These are phyloP conservation scores for Mus caroli DNA, from an alignment of 2,797 vertebrate genomes.

Conservation along the genomic window DNA sequence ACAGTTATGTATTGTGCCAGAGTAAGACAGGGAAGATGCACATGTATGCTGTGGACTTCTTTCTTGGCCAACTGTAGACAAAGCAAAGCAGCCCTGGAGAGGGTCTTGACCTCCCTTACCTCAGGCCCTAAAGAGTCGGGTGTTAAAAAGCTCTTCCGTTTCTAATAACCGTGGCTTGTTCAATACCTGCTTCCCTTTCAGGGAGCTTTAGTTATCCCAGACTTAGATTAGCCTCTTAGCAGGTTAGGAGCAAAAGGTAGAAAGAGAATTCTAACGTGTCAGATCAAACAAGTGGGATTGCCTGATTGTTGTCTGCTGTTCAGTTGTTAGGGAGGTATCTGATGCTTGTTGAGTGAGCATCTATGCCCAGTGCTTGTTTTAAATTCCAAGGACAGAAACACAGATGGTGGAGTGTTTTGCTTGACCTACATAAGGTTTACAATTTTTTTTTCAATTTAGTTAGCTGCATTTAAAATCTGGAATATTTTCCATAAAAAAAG, in stretches of 20 bases:
- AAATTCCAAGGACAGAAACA: constrained; percentile 40
- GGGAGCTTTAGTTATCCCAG: not conserved
- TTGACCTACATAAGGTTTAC: constrained; percentile 46
- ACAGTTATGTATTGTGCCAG: not conserved
- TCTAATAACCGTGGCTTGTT: not conserved
- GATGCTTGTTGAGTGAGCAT: constrained; percentile 9
- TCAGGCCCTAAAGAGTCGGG: not conserved
- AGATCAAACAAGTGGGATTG: not conserved
- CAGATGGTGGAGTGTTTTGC: constrained; percentile 23
- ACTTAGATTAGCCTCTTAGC: not conserved
- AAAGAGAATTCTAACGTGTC: not conserved
- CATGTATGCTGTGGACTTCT: not conserved
- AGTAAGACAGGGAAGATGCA: not conserved
- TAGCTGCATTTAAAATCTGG: constrained; percentile 64
- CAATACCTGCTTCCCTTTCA: not conserved
- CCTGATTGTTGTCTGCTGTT: not conserved
- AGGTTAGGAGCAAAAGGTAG: not conserved
- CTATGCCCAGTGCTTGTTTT: constrained; percentile 33
- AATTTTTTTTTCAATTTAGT: constrained; percentile 60
- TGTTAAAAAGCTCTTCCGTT: not conserved
- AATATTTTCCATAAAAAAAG: constrained; percentile 54
- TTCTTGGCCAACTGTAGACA: not conserved
- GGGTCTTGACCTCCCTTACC: not conserved
- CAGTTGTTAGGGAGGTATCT: not conserved
- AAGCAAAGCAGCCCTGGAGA: not conserved